Percentiles rank a stretch among this genome's conserved stretches.
Evolutionary conservation across 2,113 vertebrate genomes (phyloP).

Genomic region (Dicaeum eximium): DNA sequence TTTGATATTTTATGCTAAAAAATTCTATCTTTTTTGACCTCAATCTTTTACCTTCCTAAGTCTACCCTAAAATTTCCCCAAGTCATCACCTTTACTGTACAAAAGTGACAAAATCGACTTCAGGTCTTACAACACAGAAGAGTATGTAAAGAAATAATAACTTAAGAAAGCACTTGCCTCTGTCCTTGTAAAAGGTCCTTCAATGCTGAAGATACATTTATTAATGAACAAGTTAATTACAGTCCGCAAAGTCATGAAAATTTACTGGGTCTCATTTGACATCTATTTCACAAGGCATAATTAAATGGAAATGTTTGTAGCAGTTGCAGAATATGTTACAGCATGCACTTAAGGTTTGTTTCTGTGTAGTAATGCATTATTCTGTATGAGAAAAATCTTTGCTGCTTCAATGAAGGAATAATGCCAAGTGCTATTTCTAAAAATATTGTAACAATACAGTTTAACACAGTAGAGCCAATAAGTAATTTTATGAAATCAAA

Average conservation of each 20-base stretch:
- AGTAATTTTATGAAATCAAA: background rate
- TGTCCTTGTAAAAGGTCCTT: background rate
- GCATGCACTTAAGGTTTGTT: background rate
- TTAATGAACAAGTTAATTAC: background rate
- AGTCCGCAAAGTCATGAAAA: background rate
- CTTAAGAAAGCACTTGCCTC: background rate
- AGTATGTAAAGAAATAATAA: background rate
- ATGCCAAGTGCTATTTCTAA: background rate
- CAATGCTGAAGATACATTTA: background rate
- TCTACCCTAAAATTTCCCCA: background rate
- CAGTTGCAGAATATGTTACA: background rate
- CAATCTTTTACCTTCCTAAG: background rate
- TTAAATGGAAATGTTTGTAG: background rate
- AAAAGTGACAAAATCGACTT: background rate
- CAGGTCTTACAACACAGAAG: background rate
- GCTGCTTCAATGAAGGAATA: background rate
- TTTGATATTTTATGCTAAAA: background rate
- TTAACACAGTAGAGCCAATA: background rate
- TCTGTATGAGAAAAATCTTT: background rate
- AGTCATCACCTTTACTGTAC: background rate
- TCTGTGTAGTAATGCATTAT: background rate
- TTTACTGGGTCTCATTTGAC: background rate
- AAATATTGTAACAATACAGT: background rate
- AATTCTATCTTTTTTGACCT: background rate
- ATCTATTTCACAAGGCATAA: background rate